These are phyloP conservation scores for Phoxinus phoxinus DNA, from an alignment of 2,113 vertebrate genomes.

Conservation along the genomic window DNA sequence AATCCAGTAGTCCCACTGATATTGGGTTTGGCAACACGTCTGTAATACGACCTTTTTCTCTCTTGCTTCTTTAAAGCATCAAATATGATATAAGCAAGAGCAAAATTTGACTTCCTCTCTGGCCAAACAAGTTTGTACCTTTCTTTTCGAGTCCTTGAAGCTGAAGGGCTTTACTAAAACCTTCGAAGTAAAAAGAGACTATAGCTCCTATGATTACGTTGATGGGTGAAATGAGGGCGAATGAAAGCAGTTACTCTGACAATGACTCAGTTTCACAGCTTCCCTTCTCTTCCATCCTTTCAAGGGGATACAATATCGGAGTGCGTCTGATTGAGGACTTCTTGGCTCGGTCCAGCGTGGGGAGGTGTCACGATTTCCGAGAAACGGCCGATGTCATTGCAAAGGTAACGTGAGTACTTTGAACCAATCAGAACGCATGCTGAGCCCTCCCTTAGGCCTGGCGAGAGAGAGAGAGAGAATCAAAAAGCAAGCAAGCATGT, in stretches of 20 bases:
- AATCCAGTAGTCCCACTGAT: slow-evolving; percentile 42
- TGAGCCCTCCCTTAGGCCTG: slow-evolving; percentile 51
- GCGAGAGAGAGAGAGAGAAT: not conserved
- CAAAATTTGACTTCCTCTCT: slow-evolving; percentile 19
- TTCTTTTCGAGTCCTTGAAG: not conserved
- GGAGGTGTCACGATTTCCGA: slow-evolving; percentile 97
- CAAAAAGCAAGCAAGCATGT: slow-evolving; percentile 21
- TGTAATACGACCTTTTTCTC: slow-evolving; percentile 21
- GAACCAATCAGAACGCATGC: slow-evolving; percentile 61
- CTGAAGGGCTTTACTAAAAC: not conserved
- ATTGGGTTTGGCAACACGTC: slow-evolving; percentile 22
- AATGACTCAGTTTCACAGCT: not conserved
- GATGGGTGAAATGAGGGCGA: not conserved
- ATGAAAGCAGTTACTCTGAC: not conserved
- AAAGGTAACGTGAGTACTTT: slow-evolving; percentile 81
- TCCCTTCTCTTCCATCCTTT: slow-evolving; percentile 24
- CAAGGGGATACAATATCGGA: slow-evolving; percentile 98
- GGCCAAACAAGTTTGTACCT: not conserved
- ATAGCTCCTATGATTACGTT: not conserved
- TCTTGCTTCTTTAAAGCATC: slow-evolving; percentile 5
- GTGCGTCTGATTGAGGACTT: slow-evolving; percentile 98
- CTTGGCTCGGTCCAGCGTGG: slow-evolving; percentile 94
- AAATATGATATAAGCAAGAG: not conserved
- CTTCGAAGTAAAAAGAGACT: slow-evolving; percentile 18
- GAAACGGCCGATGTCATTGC: slow-evolving; percentile 98